Evolutionary conservation across 2,797 vertebrate species (phyloP).

Genomic region (Peromyscus nudipes): DNA sequence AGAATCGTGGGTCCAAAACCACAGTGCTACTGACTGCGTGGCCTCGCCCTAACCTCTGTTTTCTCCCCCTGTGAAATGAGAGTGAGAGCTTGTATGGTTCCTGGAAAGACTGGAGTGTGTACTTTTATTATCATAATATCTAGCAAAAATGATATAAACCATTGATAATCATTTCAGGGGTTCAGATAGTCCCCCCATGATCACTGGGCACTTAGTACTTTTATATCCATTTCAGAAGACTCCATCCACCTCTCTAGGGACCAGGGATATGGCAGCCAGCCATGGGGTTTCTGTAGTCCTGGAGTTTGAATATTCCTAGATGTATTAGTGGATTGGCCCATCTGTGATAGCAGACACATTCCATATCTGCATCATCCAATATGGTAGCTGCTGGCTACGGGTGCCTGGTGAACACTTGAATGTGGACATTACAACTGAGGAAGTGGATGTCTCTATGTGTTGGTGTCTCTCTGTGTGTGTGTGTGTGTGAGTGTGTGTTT

Average conservation of each 20-base stretch:
- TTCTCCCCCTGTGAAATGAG: neutral
- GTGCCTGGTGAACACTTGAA: neutral
- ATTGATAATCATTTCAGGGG: neutral
- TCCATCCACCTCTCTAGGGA: neutral
- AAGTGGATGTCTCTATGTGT: neutral
- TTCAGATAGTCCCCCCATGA: neutral
- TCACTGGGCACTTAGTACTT: neutral
- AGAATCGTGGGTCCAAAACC: neutral
- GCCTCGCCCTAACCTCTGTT: neutral
- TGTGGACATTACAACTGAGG: neutral
- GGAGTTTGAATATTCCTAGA: neutral
- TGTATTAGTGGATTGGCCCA: neutral
- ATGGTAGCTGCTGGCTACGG: neutral
- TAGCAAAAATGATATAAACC: neutral
- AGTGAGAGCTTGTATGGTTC: neutral
- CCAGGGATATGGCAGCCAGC: neutral
- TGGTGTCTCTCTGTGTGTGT: neutral
- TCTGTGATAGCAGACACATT: neutral
- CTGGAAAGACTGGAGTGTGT: neutral
- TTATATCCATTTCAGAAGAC: neutral
- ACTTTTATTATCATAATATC: neutral
- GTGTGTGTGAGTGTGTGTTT: no score
- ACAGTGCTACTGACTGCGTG: neutral
- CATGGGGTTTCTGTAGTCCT: neutral
- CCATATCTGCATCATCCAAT: neutral